phyloP scores from a whole-genome alignment of 2,888 invertebrate species.

The Lepidochitona cinerea region DNA sequence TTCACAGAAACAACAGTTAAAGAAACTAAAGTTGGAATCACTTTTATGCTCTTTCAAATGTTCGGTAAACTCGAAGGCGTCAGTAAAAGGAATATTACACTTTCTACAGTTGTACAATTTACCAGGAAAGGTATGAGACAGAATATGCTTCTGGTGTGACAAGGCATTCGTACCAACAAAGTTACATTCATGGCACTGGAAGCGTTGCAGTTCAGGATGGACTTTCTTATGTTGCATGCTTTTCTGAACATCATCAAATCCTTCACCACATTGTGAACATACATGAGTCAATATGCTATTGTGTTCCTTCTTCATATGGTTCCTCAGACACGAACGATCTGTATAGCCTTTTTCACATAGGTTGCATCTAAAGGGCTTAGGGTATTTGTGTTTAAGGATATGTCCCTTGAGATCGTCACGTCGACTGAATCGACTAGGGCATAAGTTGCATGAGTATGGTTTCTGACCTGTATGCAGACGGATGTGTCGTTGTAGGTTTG shows the following conservation, averaged over 20 bases:
- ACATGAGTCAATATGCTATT: conserved; percentile 41
- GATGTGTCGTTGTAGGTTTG: conserved; percentile 55
- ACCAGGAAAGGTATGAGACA: conserved; percentile 35
- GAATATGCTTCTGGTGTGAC: conserved; percentile 49
- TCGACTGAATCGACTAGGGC: conserved; percentile 49
- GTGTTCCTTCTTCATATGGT: conserved; percentile 52
- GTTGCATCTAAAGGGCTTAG: conserved; percentile 52
- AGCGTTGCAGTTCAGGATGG: conserved; percentile 49
- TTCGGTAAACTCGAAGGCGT: conserved; percentile 52
- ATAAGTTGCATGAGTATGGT: conserved; percentile 48
- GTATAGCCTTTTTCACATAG: conserved; percentile 53
- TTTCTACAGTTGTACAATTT: conserved; percentile 43
- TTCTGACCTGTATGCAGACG: conserved; percentile 54
- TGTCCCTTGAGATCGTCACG: conserved; percentile 57
- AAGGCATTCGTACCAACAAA: conserved; percentile 51
- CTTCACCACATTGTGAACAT: conserved; percentile 54
- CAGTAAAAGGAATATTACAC: conserved; percentile 43
- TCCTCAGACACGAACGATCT: conserved; percentile 47
- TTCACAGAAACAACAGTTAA: conserved; percentile 54
- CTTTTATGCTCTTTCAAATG: conserved; percentile 50
- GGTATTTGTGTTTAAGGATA: conserved; percentile 50
- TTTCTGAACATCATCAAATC: conserved; percentile 35
- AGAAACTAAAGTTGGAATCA: conserved; percentile 38
- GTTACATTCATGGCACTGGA: conserved; percentile 43
- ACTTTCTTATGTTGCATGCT: conserved; percentile 51